Evolutionary conservation across 2,797 vertebrate genomes (phyloP).

Genomic region (Mormyrus proboscirostris): DNA sequence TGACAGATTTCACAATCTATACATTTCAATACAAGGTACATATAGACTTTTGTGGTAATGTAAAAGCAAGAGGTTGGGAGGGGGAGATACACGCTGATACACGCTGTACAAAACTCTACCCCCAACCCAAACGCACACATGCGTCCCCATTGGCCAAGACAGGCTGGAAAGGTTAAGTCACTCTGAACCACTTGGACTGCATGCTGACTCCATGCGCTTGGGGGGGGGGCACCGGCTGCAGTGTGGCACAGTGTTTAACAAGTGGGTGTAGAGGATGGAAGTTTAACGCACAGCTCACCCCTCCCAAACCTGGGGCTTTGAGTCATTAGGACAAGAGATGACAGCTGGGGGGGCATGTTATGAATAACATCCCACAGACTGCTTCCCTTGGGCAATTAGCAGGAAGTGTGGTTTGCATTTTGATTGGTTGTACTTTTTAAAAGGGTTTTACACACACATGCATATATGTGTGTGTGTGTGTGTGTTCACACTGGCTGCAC

Average conservation of each 20-base stretch:
- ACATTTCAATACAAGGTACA: constrained; percentile 99
- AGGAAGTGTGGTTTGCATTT: constrained; percentile 25
- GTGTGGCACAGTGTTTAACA: constrained; percentile 70
- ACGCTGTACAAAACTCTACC: constrained; percentile 77
- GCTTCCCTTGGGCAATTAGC: constrained; percentile 50
- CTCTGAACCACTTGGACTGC: constrained; percentile 16
- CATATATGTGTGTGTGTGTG: background rate
- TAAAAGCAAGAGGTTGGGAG: constrained; percentile 70
- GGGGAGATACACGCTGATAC: constrained; percentile 81
- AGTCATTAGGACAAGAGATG: constrained; percentile 65
- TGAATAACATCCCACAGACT: constrained; percentile 44
- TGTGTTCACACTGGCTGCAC: background rate
- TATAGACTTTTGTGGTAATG: constrained; percentile 90
- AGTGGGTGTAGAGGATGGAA: constrained; percentile 42
- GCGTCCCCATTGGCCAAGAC: constrained; percentile 24
- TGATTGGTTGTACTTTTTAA: background rate
- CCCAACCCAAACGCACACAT: constrained; percentile 37
- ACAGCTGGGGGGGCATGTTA: constrained; percentile 22
- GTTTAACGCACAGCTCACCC: constrained; percentile 18
- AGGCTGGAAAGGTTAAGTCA: constrained; percentile 27
- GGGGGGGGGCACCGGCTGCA: constrained; percentile 56
- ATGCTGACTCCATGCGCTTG: constrained; percentile 21
- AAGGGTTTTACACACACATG: background rate
- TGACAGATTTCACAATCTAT: constrained; percentile 96
- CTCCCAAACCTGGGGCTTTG: constrained; percentile 45